Conservation (phyloP, 1,140 invertebrate genomes). For the Centruroides vittatus region DNA sequence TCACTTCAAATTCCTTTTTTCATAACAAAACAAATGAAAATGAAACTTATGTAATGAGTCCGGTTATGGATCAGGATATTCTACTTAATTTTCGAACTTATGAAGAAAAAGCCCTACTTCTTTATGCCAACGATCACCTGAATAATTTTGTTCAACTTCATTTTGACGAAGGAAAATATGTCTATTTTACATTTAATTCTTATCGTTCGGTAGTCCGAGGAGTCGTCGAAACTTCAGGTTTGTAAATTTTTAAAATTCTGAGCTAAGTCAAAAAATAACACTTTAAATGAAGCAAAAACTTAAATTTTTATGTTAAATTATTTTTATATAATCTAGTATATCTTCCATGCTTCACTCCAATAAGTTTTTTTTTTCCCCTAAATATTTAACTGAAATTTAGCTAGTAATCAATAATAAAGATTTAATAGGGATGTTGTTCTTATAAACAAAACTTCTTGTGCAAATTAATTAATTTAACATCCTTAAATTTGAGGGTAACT, state of each 20-base stretch:
- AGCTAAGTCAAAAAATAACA: conserved; percentile 17
- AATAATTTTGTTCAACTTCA: conserved; percentile 89
- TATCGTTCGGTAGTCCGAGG: conserved; percentile 63
- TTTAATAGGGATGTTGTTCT: too few relatives aligned
- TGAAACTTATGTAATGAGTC: conserved; percentile 13
- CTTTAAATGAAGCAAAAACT: conserved; percentile 13
- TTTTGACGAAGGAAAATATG: conserved; percentile 52
- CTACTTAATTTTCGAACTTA: conserved; percentile 76
- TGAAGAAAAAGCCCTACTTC: conserved; percentile 58
- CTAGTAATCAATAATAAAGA: too few relatives aligned
- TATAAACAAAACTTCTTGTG: too few relatives aligned
- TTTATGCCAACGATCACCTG: conserved; percentile 82
- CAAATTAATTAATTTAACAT: too few relatives aligned
- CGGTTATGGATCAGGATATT: conserved; percentile 54
- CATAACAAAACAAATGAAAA: conserved; percentile 50
- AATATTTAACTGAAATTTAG: too few relatives aligned
- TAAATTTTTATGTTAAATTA: conserved; percentile 4
- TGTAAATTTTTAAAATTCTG: conserved; percentile 20
- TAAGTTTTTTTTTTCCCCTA: background rate
- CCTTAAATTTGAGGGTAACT: too few relatives aligned
- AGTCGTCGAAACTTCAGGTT: conserved; percentile 48
- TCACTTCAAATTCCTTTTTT: conserved; percentile 57
- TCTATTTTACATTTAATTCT: conserved; percentile 71
- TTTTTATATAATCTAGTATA: background rate
- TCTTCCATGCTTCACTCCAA: background rate